These are phyloP conservation scores for Amphipoea oculea DNA, from an alignment of 2,888 invertebrate species.

Conservation along the genomic window DNA sequence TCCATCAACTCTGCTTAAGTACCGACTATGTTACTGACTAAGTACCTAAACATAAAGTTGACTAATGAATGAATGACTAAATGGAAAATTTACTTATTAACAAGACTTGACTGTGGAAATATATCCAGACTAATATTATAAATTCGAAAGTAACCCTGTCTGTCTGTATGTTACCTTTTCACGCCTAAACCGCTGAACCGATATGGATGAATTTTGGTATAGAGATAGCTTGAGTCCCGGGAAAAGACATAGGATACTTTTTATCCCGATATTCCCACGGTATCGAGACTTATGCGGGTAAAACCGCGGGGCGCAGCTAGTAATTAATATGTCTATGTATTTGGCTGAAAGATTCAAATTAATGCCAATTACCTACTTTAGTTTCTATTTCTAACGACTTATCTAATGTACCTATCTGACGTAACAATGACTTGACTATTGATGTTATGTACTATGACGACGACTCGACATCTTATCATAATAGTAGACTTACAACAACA, in stretches of 20 bases:
- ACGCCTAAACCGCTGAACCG: too few relatives aligned
- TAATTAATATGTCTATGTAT: background rate
- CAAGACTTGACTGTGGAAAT: slow-evolving; percentile 11
- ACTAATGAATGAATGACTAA: background rate
- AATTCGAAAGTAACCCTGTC: too few relatives aligned
- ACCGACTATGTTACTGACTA: background rate
- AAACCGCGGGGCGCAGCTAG: too few relatives aligned
- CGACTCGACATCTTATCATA: background rate
- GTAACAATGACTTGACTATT: slow-evolving; percentile 22
- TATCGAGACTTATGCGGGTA: too few relatives aligned
- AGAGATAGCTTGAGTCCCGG: too few relatives aligned
- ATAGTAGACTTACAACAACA: background rate
- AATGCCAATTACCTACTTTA: background rate
- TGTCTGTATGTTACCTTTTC: too few relatives aligned
- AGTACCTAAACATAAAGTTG: background rate
- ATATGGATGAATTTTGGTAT: too few relatives aligned
- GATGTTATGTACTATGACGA: background rate
- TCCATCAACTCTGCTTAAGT: background rate
- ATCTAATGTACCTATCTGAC: slow-evolving; percentile 8
- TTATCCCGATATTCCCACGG: too few relatives aligned
- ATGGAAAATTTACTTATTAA: background rate
- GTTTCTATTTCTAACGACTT: slow-evolving; percentile 17
- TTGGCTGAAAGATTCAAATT: slow-evolving; percentile 5
- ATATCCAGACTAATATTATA: too few relatives aligned
- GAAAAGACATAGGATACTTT: too few relatives aligned